Evolutionary conservation across 2,113 vertebrate genomes (phyloP).

Genomic region (Galbula dea): DNA sequence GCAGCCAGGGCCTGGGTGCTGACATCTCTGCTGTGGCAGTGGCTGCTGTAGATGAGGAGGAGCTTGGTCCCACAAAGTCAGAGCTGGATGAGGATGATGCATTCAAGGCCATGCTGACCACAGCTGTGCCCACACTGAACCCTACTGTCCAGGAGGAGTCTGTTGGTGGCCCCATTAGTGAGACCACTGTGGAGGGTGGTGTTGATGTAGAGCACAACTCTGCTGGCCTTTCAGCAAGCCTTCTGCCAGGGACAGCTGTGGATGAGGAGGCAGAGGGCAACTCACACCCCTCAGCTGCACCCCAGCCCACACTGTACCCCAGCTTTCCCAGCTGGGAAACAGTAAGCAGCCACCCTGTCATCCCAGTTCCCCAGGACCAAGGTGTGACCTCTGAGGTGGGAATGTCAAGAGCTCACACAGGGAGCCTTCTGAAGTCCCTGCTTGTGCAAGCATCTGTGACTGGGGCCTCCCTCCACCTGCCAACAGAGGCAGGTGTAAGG

Average conservation of each 20-base stretch:
- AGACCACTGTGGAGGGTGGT: neutral
- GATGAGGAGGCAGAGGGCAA: neutral
- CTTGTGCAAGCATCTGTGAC: neutral
- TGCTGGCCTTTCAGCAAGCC: neutral
- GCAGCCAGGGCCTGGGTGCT: neutral
- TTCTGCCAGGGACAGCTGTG: neutral
- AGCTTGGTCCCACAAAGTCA: neutral
- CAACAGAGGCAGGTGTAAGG: neutral
- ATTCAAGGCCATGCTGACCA: slow-evolving; percentile 26
- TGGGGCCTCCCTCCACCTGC: neutral
- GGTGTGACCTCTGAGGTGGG: neutral
- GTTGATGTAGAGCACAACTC: neutral
- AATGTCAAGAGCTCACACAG: neutral
- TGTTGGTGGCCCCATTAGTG: neutral
- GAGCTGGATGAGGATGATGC: neutral
- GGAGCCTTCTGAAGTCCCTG: neutral
- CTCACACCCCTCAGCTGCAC: neutral
- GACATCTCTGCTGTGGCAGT: neutral
- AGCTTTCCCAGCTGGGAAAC: slow-evolving; percentile 2
- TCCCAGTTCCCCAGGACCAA: neutral
- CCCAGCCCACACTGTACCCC: neutral
- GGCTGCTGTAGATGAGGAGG: neutral
- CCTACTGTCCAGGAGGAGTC: neutral
- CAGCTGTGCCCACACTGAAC: neutral
- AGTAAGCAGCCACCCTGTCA: neutral